A percentile compares a stretch with the other conserved stretches of the same genome.
These are phyloP conservation scores for Accipiter cooperii DNA, from an alignment of 2,113 vertebrate species.

Conservation along the genomic window DNA sequence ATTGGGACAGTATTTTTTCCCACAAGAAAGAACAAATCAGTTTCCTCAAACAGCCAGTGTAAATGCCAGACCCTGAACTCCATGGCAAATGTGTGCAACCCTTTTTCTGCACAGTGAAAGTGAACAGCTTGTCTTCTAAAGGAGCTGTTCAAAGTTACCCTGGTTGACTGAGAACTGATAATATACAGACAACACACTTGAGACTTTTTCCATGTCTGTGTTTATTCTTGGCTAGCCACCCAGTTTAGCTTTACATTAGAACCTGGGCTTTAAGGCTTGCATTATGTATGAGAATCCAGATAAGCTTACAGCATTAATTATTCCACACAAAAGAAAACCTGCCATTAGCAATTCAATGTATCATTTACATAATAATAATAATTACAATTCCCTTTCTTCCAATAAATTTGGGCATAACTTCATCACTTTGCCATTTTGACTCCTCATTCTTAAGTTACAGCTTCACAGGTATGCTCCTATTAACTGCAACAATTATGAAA, in stretches of 20 bases:
- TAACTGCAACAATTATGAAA: conserved; percentile 34
- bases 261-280: conserved; percentile 32
- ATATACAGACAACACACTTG: neutral
- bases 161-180: neutral
- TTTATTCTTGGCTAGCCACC: conserved; percentile 27
- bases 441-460: neutral
- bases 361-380: conserved; percentile 53
- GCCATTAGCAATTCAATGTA: conserved; percentile 73
- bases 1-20: neutral
- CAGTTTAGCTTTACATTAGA: conserved; percentile 42
- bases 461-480: neutral
- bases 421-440: neutral
- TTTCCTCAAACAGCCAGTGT: neutral
- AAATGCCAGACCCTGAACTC: neutral
- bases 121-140: neutral
- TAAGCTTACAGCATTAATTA: conserved; percentile 72
- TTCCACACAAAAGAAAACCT: conserved; percentile 66
- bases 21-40: neutral
- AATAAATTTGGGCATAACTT: neutral
- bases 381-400: conserved; percentile 1
- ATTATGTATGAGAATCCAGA: conserved; percentile 77
- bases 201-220: conserved; percentile 44
- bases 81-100: neutral
- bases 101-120: neutral
- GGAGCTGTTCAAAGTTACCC: neutral